These are phyloP conservation scores for Aleiodes testaceus DNA, from an alignment of 2,888 invertebrate genomes.

Conservation along the genomic window DNA sequence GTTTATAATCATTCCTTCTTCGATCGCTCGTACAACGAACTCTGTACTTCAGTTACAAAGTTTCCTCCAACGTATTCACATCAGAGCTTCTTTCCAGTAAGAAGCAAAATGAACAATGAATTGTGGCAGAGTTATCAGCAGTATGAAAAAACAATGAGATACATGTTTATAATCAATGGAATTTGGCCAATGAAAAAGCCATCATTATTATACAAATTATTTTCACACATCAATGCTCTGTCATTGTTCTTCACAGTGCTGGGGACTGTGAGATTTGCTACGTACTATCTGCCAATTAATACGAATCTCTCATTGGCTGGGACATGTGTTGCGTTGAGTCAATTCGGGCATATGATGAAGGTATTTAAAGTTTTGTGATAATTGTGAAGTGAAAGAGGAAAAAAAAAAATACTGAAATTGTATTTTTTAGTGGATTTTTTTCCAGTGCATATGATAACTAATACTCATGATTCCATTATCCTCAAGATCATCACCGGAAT, in stretches of 20 bases:
- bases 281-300: slow-evolving; percentile 32
- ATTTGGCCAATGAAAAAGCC: slow-evolving; percentile 40
- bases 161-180: slow-evolving; percentile 33
- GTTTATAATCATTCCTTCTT: too few relatives aligned
- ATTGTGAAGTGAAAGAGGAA: too few relatives aligned
- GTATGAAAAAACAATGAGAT: slow-evolving; percentile 32
- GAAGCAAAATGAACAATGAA: slow-evolving; percentile 33
- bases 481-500: slow-evolving; percentile 31
- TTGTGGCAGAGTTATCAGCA: slow-evolving; percentile 34
- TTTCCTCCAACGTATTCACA: too few relatives aligned
- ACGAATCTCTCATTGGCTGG: slow-evolving; percentile 46
- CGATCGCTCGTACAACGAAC: too few relatives aligned
- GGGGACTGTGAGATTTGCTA: slow-evolving; percentile 45
- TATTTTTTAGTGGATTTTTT: too few relatives aligned
- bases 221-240: slow-evolving; percentile 13
- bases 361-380: slow-evolving; percentile 18
- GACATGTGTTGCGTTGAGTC: slow-evolving; percentile 42
- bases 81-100: not conserved
- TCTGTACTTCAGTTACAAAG: too few relatives aligned
- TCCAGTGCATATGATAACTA: too few relatives aligned
- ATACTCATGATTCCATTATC: not conserved
- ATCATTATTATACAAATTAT: slow-evolving; percentile 20
- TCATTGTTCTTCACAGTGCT: slow-evolving; percentile 2
- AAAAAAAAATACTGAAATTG: too few relatives aligned
- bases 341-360: slow-evolving; percentile 26